These are phyloP conservation scores for Volucella inflata DNA, from an alignment of 2,888 invertebrate genomes.

Conservation along the genomic window DNA sequence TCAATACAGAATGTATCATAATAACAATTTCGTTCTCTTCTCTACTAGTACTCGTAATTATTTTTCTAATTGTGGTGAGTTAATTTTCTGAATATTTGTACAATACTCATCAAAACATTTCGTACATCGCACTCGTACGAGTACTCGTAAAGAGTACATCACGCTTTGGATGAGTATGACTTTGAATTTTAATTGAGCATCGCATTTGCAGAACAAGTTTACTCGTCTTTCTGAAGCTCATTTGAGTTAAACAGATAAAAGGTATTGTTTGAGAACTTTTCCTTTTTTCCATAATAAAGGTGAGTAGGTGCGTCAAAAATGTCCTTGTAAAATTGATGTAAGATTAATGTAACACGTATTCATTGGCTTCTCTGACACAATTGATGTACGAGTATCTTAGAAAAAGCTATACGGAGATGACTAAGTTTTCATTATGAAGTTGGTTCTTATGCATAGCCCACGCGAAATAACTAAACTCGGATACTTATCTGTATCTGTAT, in stretches of 20 bases:
- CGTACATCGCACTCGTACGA: no score
- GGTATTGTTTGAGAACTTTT: background rate
- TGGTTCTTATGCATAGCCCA: no score
- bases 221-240: background rate
- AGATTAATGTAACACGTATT: no score
- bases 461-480: no score
- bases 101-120: background rate
- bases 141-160: slow-evolving; percentile 35
- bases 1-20: slow-evolving; percentile 28
- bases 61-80: slow-evolving; percentile 17
- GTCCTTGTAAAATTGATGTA: no score
- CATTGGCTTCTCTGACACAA: no score
- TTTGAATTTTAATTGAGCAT: slow-evolving; percentile 62
- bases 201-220: slow-evolving; percentile 41
- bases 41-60: slow-evolving; percentile 15
- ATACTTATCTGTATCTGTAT: no score
- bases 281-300: background rate
- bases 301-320: no score
- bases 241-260: slow-evolving; percentile 24
- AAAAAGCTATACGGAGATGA: no score
- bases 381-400: no score
- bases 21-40: slow-evolving; percentile 21
- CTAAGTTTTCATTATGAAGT: no score
- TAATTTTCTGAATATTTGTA: slow-evolving; percentile 12
- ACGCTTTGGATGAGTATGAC: slow-evolving; percentile 45